These are phyloP conservation scores for Molossus molossus DNA, from an alignment of 2,797 vertebrate genomes.

Conservation along the genomic window DNA sequence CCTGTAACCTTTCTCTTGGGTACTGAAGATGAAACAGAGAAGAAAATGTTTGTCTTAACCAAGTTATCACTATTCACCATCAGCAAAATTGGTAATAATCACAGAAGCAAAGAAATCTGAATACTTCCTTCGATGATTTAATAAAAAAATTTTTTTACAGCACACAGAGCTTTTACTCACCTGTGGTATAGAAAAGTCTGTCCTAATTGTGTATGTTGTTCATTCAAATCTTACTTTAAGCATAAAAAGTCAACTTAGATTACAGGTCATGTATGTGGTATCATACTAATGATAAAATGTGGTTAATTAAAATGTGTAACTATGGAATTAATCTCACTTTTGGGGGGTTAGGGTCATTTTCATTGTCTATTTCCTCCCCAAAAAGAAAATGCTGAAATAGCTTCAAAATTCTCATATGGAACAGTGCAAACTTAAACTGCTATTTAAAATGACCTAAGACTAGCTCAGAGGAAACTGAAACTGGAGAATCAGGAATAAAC, in stretches of 20 bases:
- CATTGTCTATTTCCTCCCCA: conserved; percentile 9
- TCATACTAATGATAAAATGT: conserved; percentile 39
- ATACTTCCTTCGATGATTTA: not conserved
- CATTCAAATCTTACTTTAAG: conserved; percentile 31
- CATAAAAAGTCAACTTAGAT: conserved; percentile 13
- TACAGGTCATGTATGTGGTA: not conserved
- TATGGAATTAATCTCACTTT: conserved; percentile 9
- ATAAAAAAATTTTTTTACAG: not conserved
- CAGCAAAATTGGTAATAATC: not conserved
- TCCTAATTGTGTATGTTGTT: not conserved
- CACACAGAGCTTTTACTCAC: not conserved
- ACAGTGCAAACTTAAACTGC: not conserved
- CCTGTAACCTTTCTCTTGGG: not conserved
- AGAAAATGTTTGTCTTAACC: not conserved
- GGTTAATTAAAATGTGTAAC: conserved; percentile 5
- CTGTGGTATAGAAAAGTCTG: not conserved
- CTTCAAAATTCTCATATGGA: not conserved
- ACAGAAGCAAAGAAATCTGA: not conserved
- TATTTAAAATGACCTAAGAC: conserved; percentile 37
- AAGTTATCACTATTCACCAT: not conserved
- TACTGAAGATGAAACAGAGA: not conserved
- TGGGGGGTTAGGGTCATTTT: not conserved
- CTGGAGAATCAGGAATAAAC: conserved; percentile 22
- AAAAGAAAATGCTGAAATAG: conserved; percentile 2
- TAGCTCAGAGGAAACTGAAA: conserved; percentile 22